phyloP scores from a whole-genome alignment of 2,113 vertebrate species.

The Argyrosomus japonicus region DNA sequence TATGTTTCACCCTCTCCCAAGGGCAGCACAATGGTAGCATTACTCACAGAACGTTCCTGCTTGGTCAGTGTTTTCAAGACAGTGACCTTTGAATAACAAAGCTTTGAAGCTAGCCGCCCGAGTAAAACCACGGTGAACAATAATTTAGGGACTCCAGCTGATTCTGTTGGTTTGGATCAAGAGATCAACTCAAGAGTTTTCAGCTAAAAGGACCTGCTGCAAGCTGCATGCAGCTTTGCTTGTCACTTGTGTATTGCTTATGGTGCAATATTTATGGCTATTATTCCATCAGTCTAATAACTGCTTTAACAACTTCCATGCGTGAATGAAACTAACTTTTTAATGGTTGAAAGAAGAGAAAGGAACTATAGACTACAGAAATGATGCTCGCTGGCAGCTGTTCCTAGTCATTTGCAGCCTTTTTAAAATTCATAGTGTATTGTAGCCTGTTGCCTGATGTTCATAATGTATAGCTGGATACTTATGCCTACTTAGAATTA shows the following conservation, averaged over 20 bases:
- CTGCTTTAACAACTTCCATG: slow-evolving; percentile 41
- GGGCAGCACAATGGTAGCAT: slow-evolving; percentile 49
- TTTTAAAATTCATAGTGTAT: slow-evolving; percentile 54
- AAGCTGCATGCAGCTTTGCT: slow-evolving; percentile 16
- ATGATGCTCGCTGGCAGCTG: slow-evolving; percentile 61
- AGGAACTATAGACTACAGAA: slow-evolving; percentile 22
- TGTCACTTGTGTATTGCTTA: slow-evolving; percentile 1
- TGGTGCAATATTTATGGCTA: slow-evolving; percentile 46
- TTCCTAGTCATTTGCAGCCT: slow-evolving; percentile 53
- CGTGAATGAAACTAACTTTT: slow-evolving; percentile 49
- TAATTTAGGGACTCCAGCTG: slow-evolving; percentile 38
- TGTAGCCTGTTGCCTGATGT: slow-evolving; percentile 56
- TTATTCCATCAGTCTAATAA: slow-evolving; percentile 33
- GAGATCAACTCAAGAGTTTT: slow-evolving; percentile 27
- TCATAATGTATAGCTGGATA: slow-evolving; percentile 60
- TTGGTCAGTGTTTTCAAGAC: slow-evolving; percentile 66
- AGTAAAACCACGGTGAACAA: slow-evolving; percentile 37
- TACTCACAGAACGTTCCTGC: slow-evolving; percentile 58
- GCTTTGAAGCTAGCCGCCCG: slow-evolving; percentile 18
- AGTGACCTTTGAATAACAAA: slow-evolving; percentile 64
- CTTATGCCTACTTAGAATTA: slow-evolving; percentile 56
- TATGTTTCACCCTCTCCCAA: slow-evolving; percentile 55
- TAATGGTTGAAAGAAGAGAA: slow-evolving; percentile 40
- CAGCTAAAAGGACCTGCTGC: slow-evolving; percentile 16
- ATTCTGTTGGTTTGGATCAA: slow-evolving; percentile 28